These are phyloP conservation scores for Taeniopygia guttata DNA, from an alignment of 2,797 vertebrate genomes.

Conservation along the genomic window DNA sequence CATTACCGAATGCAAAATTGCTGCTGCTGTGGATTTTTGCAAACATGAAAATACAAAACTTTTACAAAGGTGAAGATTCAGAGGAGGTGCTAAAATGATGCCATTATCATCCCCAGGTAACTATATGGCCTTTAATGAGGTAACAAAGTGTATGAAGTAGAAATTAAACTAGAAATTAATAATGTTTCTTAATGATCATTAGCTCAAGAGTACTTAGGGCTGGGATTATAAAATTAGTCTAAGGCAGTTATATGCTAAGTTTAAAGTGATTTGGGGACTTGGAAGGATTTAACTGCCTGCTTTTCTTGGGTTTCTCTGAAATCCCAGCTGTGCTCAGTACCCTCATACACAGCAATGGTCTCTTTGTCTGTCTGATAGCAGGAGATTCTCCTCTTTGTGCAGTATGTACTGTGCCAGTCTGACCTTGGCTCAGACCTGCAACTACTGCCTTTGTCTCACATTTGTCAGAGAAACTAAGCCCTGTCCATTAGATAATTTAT, in stretches of 20 bases:
- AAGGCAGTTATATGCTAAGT: not conserved
- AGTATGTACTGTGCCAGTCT: not conserved
- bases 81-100: not conserved
- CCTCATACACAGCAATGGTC: not conserved
- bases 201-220: not conserved
- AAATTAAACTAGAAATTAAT: constrained; percentile 32
- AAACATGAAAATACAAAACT: not conserved
- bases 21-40: not conserved
- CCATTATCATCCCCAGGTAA: not conserved
- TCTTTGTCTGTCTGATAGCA: not conserved
- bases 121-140: not conserved
- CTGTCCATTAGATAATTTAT: not conserved
- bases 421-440: not conserved
- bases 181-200: not conserved
- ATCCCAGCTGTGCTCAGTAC: not conserved
- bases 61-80: not conserved
- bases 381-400: not conserved
- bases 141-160: not conserved
- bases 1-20: not conserved
- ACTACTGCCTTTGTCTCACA: not conserved
- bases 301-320: not conserved
- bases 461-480: not conserved
- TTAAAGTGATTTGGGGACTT: not conserved
- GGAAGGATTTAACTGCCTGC: not conserved
- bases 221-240: not conserved